A percentile compares a stretch with the other conserved stretches of the same genome.
phyloP scores from a whole-genome alignment of 2,797 vertebrate species.

The Halcyon smyrnensis region DNA sequence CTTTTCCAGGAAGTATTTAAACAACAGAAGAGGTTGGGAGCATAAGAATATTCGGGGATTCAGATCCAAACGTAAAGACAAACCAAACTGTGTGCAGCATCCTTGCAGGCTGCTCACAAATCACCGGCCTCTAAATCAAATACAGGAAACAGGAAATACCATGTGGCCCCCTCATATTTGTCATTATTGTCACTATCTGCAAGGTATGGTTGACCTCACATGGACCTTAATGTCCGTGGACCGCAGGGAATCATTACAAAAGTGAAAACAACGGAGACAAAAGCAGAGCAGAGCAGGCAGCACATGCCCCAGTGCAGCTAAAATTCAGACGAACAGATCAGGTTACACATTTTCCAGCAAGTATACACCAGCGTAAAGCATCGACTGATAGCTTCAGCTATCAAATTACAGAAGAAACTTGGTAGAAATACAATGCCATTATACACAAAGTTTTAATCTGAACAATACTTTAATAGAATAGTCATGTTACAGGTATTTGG shows the following conservation, averaged over 20 bases:
- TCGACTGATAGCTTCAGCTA: not conserved
- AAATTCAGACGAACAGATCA: not conserved
- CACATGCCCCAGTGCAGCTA: not conserved
- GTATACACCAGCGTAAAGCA: not conserved
- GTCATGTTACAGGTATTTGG: not conserved
- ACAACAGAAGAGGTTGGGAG: not conserved
- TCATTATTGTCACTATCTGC: constrained; percentile 16
- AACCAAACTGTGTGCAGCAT: not conserved
- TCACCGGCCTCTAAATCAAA: not conserved
- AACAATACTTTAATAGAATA: not conserved
- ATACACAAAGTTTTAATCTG: not conserved
- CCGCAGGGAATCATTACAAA: constrained; percentile 29
- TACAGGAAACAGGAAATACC: constrained; percentile 46
- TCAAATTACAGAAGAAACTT: not conserved
- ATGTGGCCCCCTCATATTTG: not conserved
- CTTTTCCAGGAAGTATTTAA: not conserved
- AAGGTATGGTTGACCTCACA: constrained; percentile 56
- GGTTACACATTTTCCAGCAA: not conserved
- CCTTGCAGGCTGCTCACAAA: not conserved
- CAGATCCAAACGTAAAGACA: not conserved
- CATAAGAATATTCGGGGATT: not conserved
- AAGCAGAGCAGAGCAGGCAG: not conserved
- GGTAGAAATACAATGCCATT: not conserved
- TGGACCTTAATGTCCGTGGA: constrained; percentile 8
- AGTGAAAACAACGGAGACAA: constrained; percentile 29